Conservation (phyloP, 2,888 invertebrate species). For the Sinhomidia bicolor region DNA sequence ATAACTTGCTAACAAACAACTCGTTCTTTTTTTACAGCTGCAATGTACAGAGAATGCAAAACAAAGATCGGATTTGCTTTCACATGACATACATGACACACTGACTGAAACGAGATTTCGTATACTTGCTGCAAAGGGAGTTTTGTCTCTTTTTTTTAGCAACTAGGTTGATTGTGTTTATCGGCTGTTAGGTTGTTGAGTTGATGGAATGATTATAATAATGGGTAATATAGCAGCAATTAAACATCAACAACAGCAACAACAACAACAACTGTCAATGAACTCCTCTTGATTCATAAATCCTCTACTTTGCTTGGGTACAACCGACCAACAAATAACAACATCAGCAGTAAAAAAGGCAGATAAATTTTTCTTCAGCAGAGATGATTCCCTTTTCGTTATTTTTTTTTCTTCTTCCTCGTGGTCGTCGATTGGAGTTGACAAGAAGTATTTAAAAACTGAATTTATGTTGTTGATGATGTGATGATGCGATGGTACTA, state of each 20-base stretch:
- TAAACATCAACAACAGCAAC: conserved; percentile 33
- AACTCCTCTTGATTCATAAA: conserved; percentile 40
- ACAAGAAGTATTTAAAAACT: conserved; percentile 46
- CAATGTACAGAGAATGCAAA: background rate
- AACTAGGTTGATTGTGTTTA: background rate
- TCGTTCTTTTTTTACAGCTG: background rate
- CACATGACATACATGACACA: conserved; percentile 1
- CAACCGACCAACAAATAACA: background rate
- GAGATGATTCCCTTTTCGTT: background rate
- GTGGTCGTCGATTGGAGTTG: conserved; percentile 25
- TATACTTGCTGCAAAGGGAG: background rate
- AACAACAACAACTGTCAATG: conserved; percentile 45
- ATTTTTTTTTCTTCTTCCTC: background rate
- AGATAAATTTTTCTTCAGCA: background rate
- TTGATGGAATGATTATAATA: conserved; percentile 1
- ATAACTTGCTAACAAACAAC: too few relatives aligned
- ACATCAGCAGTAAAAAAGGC: background rate
- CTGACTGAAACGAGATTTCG: conserved; percentile 10
- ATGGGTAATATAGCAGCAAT: conserved; percentile 33
- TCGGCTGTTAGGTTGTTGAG: background rate
- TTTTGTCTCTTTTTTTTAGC: too few relatives aligned
- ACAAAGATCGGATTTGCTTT: conserved; percentile 38
- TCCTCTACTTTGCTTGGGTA: background rate
- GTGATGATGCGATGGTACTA: too few relatives aligned
- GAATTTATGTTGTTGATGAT: conserved; percentile 47